Evolutionary conservation across 2,797 vertebrate species (phyloP).

Genomic region (Sardinella longiceps): DNA sequence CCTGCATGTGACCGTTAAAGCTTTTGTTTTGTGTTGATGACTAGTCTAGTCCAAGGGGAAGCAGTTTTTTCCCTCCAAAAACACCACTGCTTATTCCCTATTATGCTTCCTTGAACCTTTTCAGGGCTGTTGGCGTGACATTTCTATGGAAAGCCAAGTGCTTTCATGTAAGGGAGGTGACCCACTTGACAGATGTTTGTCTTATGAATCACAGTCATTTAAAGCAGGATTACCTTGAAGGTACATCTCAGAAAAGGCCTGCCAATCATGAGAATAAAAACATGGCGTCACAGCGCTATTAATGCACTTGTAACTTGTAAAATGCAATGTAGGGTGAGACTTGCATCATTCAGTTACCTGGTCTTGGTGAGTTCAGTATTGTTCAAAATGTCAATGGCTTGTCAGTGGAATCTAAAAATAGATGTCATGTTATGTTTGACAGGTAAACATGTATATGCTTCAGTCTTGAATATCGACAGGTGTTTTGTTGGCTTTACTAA

Average conservation of each 20-base stretch:
- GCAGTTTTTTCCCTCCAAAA: background rate
- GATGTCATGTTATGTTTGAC: background rate
- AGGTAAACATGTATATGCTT: background rate
- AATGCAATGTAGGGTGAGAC: background rate
- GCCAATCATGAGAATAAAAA: conserved; percentile 2
- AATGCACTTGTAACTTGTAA: background rate
- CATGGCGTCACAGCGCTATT: background rate
- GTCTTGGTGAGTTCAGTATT: background rate
- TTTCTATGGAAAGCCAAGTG: background rate
- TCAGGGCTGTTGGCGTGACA: background rate
- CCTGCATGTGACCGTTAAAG: too few relatives aligned
- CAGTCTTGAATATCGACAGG: background rate
- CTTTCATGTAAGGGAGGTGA: background rate
- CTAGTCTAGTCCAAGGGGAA: background rate
- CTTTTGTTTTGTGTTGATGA: background rate
- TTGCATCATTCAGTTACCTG: background rate
- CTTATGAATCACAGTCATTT: conserved; percentile 14
- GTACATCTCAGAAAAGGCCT: conserved; percentile 1
- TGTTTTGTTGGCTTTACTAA: background rate
- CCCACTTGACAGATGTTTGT: conserved; percentile 19
- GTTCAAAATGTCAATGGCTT: background rate
- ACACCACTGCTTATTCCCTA: background rate
- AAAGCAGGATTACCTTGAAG: conserved; percentile 4
- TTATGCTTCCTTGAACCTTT: background rate
- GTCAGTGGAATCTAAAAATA: background rate